phyloP scores from a whole-genome alignment of 2,113 vertebrate genomes.

The Rhinolophus sinicus region DNA sequence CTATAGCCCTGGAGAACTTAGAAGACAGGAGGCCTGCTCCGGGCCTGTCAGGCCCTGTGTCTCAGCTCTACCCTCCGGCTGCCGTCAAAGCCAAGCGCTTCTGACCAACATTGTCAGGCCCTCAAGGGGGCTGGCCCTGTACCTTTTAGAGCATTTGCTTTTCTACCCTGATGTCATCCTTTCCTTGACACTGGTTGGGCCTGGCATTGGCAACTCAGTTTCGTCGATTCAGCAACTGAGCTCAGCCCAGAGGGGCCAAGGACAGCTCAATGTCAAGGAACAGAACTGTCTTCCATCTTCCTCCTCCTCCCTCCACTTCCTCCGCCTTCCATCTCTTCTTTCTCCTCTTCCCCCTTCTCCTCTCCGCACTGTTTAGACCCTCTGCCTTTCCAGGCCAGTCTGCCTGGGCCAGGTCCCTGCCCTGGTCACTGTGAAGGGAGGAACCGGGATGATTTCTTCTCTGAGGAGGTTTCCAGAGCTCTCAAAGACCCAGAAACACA shows the following conservation, averaged over 20 bases:
- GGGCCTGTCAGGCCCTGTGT: neutral
- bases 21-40: neutral
- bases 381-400: neutral
- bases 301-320: too few species aligned
- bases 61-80: neutral
- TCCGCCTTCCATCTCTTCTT: neutral
- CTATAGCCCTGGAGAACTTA: neutral
- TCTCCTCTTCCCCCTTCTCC: neutral
- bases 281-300: neutral
- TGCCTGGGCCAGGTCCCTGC: neutral
- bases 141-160: neutral
- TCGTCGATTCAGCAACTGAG: neutral
- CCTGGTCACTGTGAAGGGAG: neutral
- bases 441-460: neutral
- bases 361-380: neutral
- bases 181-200: neutral
- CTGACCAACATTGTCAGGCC: neutral
- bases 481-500: neutral
- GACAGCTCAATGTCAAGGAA: neutral
- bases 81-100: neutral
- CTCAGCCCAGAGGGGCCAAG: neutral
- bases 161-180: accelerated
- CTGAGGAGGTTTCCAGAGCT: neutral
- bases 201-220: neutral
- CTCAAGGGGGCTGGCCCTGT: accelerated